Conservation (phyloP, 2,888 invertebrate genomes). For the Pterobdella sp. region DNA sequence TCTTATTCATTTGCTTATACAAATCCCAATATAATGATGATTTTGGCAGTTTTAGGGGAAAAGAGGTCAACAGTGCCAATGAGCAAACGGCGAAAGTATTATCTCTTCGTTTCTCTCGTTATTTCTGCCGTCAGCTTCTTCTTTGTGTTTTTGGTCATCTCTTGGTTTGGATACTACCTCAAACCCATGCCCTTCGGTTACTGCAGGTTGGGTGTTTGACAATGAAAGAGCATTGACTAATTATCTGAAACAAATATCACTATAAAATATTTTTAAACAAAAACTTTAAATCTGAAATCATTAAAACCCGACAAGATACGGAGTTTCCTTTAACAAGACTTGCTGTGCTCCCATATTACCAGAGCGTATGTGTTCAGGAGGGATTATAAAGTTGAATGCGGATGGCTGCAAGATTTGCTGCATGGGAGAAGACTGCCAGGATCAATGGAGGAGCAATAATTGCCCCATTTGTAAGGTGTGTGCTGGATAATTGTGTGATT, state of each 20-base stretch:
- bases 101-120: not conserved
- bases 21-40: too few species aligned
- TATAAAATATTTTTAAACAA: not conserved
- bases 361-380: not conserved
- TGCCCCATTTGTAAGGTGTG: not conserved
- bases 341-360: not conserved
- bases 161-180: slow-evolving; percentile 7
- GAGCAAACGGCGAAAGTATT: slow-evolving; percentile 5
- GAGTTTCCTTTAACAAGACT: not conserved
- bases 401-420: slow-evolving; percentile 4
- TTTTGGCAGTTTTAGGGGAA: not conserved
- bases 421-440: not conserved
- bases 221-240: not conserved
- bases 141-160: not conserved
- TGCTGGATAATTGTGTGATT: not conserved
- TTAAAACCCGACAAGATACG: not conserved
- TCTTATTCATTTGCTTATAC: too few species aligned
- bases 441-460: not conserved
- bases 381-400: not conserved
- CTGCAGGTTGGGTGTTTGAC: not conserved
- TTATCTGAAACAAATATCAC: not conserved
- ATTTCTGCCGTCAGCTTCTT: not conserved
- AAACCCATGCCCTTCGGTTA: not conserved
- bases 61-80: not conserved
- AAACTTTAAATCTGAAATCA: not conserved